Evolutionary conservation across 2,113 vertebrate species (phyloP), one percentile per base, ranked within the genome.

Genomic region (Hippocampus barbouri): DNA sequence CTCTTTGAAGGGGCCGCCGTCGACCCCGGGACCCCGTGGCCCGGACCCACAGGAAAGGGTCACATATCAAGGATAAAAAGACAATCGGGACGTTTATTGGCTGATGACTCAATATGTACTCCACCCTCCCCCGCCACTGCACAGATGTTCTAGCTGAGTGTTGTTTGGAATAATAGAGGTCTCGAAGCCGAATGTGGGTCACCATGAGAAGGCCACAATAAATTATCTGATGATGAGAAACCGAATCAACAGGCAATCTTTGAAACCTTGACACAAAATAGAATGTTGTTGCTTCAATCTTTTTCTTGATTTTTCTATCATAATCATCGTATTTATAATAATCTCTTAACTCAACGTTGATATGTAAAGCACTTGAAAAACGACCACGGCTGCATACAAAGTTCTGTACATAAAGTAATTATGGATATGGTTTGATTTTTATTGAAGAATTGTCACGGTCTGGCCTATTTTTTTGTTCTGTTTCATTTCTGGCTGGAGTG

Each of bases 1-100:
- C 78, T 78, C 88, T 87, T 90, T 90, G 85, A 88, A 86, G 77
- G 80, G 77, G 80, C 66, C 56, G 65, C 65, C 68, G 12, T 72
- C 15, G 60, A 83, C 76, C 72, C 30, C 5, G 69, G 41, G 54
- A 79, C 68, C 75, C 62, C 20, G 78, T 63, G 61, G 60, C 59
- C 73, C 71, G 66, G 68, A 87, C 74, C 87, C 78, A 78, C 76
- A 79, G 85, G 79, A 88, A 87, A 84, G 77, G 77, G 74, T 89
- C 83, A 87, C 76, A 89, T 87, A 89, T 90, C 82, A 84, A 78
- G 85, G 71, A 71, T 18, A 60, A 72, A 38, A 70, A 66, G 20
- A 53, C 59, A 72, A 11, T 51, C 49, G 65, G 65, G 34, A 53
- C n/a, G 60, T 64, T 40, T 49, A 68, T 72, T 60, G 47, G 53